Evolutionary conservation across 2,797 vertebrate species (phyloP).

Genomic region (Tadarida brasiliensis): DNA sequence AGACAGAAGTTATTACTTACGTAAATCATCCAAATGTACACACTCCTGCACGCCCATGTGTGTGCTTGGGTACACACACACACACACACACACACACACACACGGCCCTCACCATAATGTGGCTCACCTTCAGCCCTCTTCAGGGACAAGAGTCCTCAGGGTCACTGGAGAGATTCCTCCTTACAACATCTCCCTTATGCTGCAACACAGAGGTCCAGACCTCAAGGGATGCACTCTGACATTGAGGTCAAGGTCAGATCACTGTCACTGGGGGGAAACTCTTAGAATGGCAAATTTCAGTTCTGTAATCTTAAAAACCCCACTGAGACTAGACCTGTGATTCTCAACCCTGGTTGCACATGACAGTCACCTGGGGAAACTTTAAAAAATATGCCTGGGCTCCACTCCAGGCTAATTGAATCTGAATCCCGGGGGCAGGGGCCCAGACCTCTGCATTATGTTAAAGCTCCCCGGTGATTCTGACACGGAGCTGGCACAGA

Average conservation of each 20-base stretch:
- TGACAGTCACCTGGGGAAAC: neutral
- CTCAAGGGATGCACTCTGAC: neutral
- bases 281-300: neutral
- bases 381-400: neutral
- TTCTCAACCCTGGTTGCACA: neutral
- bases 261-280: neutral
- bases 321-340: neutral
- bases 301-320: neutral
- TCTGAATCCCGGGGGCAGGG: neutral
- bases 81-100: too few species aligned
- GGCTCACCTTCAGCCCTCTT: neutral
- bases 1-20: neutral
- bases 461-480: neutral
- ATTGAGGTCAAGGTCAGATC: neutral
- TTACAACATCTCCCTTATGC: neutral
- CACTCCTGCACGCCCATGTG: accelerated
- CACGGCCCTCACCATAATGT: accelerated
- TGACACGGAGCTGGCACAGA: neutral
- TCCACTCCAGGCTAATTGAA: neutral
- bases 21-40: neutral
- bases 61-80: accelerated
- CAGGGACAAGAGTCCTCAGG: neutral
- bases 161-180: neutral
- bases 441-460: neutral
- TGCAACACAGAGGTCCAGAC: neutral